Conservation (phyloP, 2,113 vertebrate genomes). For the Eupsittula cactorum region DNA sequence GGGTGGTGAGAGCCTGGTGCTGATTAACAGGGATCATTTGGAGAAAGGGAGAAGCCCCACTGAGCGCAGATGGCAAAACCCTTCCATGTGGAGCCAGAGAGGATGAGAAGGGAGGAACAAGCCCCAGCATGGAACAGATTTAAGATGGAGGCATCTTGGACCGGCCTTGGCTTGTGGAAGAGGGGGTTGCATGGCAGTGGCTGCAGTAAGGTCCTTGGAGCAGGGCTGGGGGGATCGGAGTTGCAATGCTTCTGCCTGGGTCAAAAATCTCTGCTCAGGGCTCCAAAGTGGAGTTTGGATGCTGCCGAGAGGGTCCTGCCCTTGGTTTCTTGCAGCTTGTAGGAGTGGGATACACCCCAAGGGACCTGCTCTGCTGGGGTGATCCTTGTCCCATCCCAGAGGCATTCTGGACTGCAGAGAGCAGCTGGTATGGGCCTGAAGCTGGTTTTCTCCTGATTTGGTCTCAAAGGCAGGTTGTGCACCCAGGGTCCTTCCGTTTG, state of each 20-base stretch:
- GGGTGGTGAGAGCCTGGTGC: neutral
- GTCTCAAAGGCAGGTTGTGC: fast-evolving
- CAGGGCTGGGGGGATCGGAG: neutral
- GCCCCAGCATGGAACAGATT: neutral
- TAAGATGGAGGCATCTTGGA: neutral
- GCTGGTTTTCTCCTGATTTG: fast-evolving
- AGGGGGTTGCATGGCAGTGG: neutral
- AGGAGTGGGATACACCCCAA: neutral
- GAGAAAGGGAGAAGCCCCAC: neutral
- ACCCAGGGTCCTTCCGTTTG: neutral
- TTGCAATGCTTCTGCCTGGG: neutral
- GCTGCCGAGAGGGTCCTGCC: neutral
- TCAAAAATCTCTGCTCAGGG: neutral
- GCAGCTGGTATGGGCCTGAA: neutral
- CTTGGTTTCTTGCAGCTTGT: neutral
- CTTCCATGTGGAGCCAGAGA: neutral
- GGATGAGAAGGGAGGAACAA: neutral
- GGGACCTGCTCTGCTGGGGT: neutral
- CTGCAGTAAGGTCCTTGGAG: neutral
- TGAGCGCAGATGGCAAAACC: neutral
- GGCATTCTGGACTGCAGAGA: fast-evolving
- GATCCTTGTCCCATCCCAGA: fast-evolving
- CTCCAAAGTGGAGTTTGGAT: neutral
- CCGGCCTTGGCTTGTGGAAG: neutral
- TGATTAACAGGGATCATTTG: neutral